Conservation (phyloP, 2,113 vertebrate genomes). For the Spilogale gracilis region DNA sequence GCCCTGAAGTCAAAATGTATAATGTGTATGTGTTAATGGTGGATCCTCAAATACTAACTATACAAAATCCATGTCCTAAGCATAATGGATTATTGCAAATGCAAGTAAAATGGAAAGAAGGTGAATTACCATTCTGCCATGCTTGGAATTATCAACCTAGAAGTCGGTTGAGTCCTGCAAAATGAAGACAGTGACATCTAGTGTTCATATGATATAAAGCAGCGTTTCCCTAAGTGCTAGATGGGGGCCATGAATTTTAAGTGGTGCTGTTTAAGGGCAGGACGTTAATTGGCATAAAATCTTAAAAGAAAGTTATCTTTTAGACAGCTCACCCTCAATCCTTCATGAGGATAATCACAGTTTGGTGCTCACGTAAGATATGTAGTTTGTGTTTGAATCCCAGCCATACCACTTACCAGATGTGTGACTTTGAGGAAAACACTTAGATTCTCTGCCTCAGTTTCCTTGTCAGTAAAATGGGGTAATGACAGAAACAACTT, state of each 20-base stretch:
- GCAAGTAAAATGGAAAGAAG: not conserved
- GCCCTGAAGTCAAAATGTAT: not conserved
- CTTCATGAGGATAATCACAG: not conserved
- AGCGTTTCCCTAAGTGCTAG: not conserved
- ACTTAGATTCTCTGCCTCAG: not conserved
- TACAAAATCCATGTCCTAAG: not conserved
- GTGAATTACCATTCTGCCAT: not conserved
- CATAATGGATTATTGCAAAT: not conserved
- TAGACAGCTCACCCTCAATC: not conserved
- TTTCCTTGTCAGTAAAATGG: not conserved
- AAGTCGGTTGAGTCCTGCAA: not conserved
- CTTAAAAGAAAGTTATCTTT: not conserved
- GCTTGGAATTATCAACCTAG: not conserved
- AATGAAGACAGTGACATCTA: conserved; percentile 62
- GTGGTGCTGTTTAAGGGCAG: accelerated
- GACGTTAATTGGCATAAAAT: not conserved
- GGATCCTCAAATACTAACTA: not conserved
- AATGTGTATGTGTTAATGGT: not conserved
- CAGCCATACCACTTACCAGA: not conserved
- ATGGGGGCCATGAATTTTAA: too few relatives aligned
- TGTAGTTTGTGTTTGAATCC: not conserved
- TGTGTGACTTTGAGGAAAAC: not conserved
- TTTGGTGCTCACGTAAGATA: not conserved
- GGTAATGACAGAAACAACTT: not conserved
- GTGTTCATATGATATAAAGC: not conserved